Conservation (phyloP, 1,140 invertebrate species). For the Apis cerana region DNA sequence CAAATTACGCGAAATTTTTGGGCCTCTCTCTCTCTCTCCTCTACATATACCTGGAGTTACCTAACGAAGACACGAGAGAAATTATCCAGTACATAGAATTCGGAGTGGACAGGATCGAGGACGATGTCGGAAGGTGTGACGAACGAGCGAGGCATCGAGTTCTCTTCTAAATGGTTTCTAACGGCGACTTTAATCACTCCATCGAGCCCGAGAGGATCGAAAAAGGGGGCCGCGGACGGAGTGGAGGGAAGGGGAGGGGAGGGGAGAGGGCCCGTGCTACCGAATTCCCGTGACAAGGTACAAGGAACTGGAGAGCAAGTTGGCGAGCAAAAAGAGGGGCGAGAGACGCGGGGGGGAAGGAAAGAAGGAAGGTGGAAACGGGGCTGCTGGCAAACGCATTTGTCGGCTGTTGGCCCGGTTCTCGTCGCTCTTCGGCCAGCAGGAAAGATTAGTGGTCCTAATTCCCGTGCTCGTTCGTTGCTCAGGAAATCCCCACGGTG, state of each 20-base stretch:
- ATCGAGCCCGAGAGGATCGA: background rate
- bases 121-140: background rate
- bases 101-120: background rate
- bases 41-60: background rate
- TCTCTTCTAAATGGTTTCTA: slow-evolving; percentile 31
- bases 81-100: background rate
- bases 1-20: no score
- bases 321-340: slow-evolving; percentile 23
- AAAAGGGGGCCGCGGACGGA: slow-evolving; percentile 35
- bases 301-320: slow-evolving; percentile 39
- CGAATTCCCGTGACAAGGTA: slow-evolving; percentile 63
- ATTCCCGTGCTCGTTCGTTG: slow-evolving; percentile 44
- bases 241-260: background rate
- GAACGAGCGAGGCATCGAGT: slow-evolving; percentile 11
- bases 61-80: no score
- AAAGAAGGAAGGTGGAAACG: slow-evolving; percentile 60
- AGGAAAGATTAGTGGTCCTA: slow-evolving; percentile 72
- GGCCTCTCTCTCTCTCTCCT: no score
- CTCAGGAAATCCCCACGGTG: slow-evolving; percentile 38
- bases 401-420: slow-evolving; percentile 76
- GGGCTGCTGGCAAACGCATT: slow-evolving; percentile 74
- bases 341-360: slow-evolving; percentile 9
- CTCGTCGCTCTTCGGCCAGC: slow-evolving; percentile 64
- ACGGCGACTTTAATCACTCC: slow-evolving; percentile 42
- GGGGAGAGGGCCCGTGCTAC: slow-evolving; percentile 48